A percentile compares a stretch with the other conserved stretches of the same genome.
These are phyloP conservation scores for Tympanuchus pallidicinctus DNA, from an alignment of 2,113 vertebrate genomes.

Conservation along the genomic window DNA sequence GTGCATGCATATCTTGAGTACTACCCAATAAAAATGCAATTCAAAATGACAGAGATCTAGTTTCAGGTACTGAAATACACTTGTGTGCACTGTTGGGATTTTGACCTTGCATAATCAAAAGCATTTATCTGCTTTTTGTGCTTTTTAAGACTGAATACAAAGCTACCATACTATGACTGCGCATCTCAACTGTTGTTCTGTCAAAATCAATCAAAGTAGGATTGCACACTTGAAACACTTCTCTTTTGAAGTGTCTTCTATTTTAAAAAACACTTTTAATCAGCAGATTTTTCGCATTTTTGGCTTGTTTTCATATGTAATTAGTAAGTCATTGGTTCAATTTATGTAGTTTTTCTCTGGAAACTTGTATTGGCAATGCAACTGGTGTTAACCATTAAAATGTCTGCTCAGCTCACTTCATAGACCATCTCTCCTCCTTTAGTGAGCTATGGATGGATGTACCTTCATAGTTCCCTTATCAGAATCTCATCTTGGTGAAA, in stretches of 20 bases:
- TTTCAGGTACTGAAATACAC: slow-evolving; percentile 7
- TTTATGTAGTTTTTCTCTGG: not conserved
- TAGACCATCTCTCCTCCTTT: not conserved
- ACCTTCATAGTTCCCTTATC: not conserved
- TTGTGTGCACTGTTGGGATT: not conserved
- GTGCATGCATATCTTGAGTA: not conserved
- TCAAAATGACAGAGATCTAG: not conserved
- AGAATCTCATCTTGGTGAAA: not conserved
- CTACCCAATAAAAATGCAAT: not conserved
- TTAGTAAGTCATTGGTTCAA: not conserved
- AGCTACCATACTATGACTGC: not conserved
- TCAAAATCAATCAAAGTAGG: not conserved
- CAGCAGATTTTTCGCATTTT: not conserved
- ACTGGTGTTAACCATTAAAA: not conserved
- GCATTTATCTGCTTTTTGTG: slow-evolving; percentile 3
- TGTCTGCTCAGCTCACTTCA: not conserved
- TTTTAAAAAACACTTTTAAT: slow-evolving; percentile 22
- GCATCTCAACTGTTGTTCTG: not conserved
- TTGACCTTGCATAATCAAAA: slow-evolving; percentile 19
- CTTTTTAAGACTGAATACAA: not conserved
- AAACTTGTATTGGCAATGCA: not conserved
- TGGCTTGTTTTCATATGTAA: not conserved
- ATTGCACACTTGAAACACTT: not conserved
- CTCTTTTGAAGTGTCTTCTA: not conserved
- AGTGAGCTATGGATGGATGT: not conserved